These are phyloP conservation scores for Dendrolimus houi DNA, from an alignment of 2,888 invertebrate species.

Conservation along the genomic window DNA sequence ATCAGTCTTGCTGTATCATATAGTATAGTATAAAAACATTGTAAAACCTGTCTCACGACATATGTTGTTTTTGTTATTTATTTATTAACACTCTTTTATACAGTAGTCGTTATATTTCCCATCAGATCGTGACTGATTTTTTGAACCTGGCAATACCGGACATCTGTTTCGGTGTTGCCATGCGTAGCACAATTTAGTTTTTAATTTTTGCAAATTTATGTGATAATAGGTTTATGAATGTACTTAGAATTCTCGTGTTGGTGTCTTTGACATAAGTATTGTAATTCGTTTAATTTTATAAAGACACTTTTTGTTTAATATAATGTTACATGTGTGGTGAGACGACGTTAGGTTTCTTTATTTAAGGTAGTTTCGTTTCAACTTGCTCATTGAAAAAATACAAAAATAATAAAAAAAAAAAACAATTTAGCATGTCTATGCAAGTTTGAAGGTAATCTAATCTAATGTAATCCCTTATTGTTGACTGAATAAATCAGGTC, in stretches of 20 bases:
- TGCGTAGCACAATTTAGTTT: slow-evolving; percentile 63
- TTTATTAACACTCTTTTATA: slow-evolving; percentile 40
- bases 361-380: slow-evolving; percentile 43
- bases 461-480: too few species aligned
- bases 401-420: slow-evolving; percentile 10
- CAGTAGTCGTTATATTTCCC: slow-evolving; percentile 61
- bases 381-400: slow-evolving; percentile 26
- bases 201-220: slow-evolving; percentile 53
- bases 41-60: slow-evolving; percentile 70
- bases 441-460: slow-evolving; percentile 50
- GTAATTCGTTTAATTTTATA: slow-evolving; percentile 24
- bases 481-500: too few species aligned
- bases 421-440: slow-evolving; percentile 13
- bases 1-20: too few species aligned
- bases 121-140: slow-evolving; percentile 59
- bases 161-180: slow-evolving; percentile 30
- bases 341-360: slow-evolving; percentile 61
- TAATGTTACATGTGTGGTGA: slow-evolving; percentile 76
- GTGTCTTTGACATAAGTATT: slow-evolving; percentile 35
- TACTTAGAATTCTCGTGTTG: slow-evolving; percentile 44
- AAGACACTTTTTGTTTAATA: slow-evolving; percentile 46
- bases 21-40: slow-evolving; percentile 7
- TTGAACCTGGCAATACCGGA: slow-evolving; percentile 34
- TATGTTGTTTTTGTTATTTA: slow-evolving; percentile 58
- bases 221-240: slow-evolving; percentile 60